Evolutionary conservation across 2,113 vertebrate genomes (phyloP), one percentile per base, ranked within the genome.

Genomic region (Tetrao urogallus): DNA sequence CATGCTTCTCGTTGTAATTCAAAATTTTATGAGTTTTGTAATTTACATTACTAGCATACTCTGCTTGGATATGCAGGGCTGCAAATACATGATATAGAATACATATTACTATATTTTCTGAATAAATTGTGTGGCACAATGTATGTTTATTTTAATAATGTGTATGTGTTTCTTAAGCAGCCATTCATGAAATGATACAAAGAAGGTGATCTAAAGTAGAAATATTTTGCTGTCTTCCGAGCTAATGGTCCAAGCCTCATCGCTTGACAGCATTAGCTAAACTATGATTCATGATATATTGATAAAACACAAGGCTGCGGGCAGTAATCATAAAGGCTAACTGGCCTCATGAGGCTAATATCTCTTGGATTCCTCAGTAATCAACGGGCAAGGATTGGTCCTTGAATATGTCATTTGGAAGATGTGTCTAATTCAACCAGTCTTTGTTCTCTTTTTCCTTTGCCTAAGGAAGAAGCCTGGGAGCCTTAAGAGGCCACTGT

Each of bases 301-400:
- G 87, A 76, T 80, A 80, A 86, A 88, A 91, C 73, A 47, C 48
- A 86, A 95, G 76, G 79, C 45, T 92, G 88, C 36, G 92, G 60
- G 60, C 82, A 95, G 67, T 60, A 88, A 86, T 89, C 72, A 66
- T 94, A 90, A 93, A 82, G 75, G 74, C 27, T 92, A 94, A 88
- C 75, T 77, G 69, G 67, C 21, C 92, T 89, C 85, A 32, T 56
- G 88, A 95, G 90, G 28, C 72, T 89, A 91, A 94, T 82, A 56
- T 95, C 75, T 88, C 40, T 8, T 85, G 87, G 78, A 79, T 95
- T 91, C 63, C 27, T 84, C n/a, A 54, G 67, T 83, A 89, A 82
- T 82, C 87, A 79, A 45, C 36, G 64, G 50, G 50, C 48, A 92
- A 92, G 25, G 72, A 82, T 80, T 74, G 64, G 45, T 91, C 82